Evolutionary conservation across 2,888 invertebrate species (phyloP).

Genomic region (Dasysyrphus tricinctus): DNA sequence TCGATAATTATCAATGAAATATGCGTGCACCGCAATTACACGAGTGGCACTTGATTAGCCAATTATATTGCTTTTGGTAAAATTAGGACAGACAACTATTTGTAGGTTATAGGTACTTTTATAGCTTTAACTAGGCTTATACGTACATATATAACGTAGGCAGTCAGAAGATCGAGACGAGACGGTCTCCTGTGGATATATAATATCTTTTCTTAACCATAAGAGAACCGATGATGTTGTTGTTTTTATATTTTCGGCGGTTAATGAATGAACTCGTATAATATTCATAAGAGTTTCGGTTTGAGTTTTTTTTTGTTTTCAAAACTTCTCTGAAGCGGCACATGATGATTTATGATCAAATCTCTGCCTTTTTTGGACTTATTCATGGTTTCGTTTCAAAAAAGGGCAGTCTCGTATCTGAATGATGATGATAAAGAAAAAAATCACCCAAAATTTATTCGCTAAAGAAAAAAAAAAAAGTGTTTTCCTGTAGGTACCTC

Average conservation of each 20-base stretch:
- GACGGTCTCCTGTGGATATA: conserved; percentile 35
- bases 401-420: conserved; percentile 25
- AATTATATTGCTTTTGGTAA: conserved; percentile 24
- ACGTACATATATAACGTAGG: neutral
- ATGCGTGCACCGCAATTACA: conserved; percentile 45
- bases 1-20: conserved; percentile 53
- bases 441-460: conserved; percentile 49
- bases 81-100: conserved; percentile 23
- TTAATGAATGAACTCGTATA: conserved; percentile 69
- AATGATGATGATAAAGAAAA: conserved; percentile 40
- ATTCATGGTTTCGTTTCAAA: conserved; percentile 32
- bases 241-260: conserved; percentile 22
- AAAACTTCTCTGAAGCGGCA: conserved; percentile 30
- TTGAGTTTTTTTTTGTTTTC: neutral
- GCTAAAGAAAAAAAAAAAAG: conserved; percentile 22
- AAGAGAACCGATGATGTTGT: conserved; percentile 13
- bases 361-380: conserved; percentile 59
- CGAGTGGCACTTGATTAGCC: conserved; percentile 45
- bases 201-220: conserved; percentile 21
- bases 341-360: conserved; percentile 68
- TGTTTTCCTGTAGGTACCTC: conserved; percentile 5
- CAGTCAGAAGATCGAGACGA: conserved; percentile 17
- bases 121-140: neutral
- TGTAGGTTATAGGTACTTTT: neutral
- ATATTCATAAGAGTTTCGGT: conserved; percentile 58